Evolutionary conservation across 2,888 invertebrate species (phyloP).

Genomic region (Xylota segnis): DNA sequence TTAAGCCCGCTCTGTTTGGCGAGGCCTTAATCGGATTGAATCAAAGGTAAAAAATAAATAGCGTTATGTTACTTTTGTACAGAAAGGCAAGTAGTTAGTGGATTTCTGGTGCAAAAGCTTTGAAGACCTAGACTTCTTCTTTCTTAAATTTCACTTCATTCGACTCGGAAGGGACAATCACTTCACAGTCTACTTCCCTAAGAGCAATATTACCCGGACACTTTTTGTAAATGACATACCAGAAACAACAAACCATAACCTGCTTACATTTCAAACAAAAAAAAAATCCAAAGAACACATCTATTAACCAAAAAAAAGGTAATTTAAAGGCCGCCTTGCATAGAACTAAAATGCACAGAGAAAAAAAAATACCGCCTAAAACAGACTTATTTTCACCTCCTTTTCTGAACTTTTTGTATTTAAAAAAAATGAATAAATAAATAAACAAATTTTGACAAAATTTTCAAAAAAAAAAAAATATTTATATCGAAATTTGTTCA

Average conservation of each 20-base stretch:
- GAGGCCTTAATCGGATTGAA: no score
- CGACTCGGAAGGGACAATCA: no score
- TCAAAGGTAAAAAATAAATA: no score
- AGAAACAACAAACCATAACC: conserved; percentile 6
- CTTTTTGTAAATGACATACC: not conserved
- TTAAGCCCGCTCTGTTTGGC: no score
- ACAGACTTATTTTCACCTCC: conserved; percentile 30
- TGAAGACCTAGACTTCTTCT: no score
- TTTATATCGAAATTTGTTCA: conserved; percentile 85
- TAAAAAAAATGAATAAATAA: conserved; percentile 33
- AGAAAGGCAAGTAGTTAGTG: no score
- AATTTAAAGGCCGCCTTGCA: not conserved
- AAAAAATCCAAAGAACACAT: conserved; percentile 5
- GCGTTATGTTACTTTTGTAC: no score
- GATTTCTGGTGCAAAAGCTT: no score
- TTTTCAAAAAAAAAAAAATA: conserved; percentile 58
- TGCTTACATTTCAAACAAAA: conserved; percentile 3
- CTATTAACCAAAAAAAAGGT: conserved; percentile 16
- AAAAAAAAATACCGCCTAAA: conserved; percentile 32
- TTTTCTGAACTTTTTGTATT: conserved; percentile 21
- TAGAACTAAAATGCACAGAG: not conserved
- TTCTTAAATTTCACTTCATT: no score
- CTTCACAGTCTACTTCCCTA: no score
- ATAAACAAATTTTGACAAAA: conserved; percentile 36
- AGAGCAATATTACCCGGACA: not conserved